These are phyloP conservation scores for Nycteola revayana DNA, from an alignment of 2,888 invertebrate genomes.

Conservation along the genomic window DNA sequence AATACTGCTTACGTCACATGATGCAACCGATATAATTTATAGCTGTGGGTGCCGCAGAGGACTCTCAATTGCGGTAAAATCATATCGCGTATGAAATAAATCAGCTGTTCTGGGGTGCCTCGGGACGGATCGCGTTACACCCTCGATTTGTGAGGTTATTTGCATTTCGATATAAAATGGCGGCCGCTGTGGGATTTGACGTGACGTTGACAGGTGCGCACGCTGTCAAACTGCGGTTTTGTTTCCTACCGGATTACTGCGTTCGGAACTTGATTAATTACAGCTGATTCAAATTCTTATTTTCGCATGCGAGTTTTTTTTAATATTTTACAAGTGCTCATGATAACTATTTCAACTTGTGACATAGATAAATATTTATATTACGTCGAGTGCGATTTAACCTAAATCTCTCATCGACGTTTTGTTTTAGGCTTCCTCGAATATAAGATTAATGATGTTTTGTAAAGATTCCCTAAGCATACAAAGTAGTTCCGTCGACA, in stretches of 20 bases:
- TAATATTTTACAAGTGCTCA: too few relatives aligned
- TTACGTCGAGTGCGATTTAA: too few relatives aligned
- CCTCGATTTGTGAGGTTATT: constrained; percentile 70
- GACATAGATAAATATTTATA: too few relatives aligned
- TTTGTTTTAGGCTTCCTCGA: too few relatives aligned
- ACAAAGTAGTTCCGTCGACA: too few relatives aligned
- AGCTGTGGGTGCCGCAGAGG: constrained; percentile 39
- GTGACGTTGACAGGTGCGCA: constrained; percentile 70
- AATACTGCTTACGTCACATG: constrained; percentile 37
- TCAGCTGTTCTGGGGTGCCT: constrained; percentile 62
- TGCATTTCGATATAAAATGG: constrained; percentile 74
- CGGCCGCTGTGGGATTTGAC: constrained; percentile 62
- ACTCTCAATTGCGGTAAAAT: constrained; percentile 70
- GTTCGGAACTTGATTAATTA: constrained; percentile 44
- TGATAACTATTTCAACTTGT: too few relatives aligned
- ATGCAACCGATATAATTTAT: constrained; percentile 41
- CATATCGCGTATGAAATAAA: constrained; percentile 77
- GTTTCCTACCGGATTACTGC: constrained; percentile 45
- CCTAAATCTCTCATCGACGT: too few relatives aligned
- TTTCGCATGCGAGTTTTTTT: too few relatives aligned
- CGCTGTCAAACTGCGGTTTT: constrained; percentile 48
- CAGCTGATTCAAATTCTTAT: constrained; percentile 1
- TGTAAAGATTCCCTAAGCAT: too few relatives aligned
- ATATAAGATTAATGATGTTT: too few relatives aligned
- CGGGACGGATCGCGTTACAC: constrained; percentile 70